phyloP scores from a whole-genome alignment of 2,113 vertebrate species.

The Ptilonorhynchus violaceus region DNA sequence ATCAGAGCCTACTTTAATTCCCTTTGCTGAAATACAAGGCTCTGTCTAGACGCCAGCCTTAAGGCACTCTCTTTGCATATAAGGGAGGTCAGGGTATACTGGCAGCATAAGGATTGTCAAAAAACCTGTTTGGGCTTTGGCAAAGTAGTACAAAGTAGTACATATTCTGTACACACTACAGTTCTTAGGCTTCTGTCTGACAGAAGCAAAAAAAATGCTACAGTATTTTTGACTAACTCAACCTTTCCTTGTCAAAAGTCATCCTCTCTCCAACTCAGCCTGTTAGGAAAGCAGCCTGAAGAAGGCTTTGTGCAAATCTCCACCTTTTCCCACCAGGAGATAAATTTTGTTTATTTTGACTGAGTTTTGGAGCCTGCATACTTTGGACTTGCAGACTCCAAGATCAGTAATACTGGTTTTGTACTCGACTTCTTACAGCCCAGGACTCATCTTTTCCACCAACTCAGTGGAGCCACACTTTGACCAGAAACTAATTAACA shows the following conservation, averaged over 20 bases:
- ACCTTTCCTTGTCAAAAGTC: constrained; percentile 1
- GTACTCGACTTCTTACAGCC: neutral
- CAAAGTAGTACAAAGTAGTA: constrained; percentile 3
- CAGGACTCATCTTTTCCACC: neutral
- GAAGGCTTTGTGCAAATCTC: neutral
- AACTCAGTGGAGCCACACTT: neutral
- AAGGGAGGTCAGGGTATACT: neutral
- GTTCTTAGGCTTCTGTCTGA: neutral
- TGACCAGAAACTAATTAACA: neutral
- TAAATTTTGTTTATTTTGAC: neutral
- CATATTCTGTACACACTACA: neutral
- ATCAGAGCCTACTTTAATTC: neutral
- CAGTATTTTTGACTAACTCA: neutral
- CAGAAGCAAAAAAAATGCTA: neutral
- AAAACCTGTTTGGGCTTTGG: constrained; percentile 45
- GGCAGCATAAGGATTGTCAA: constrained; percentile 7
- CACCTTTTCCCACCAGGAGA: neutral
- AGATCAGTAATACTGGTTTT: neutral
- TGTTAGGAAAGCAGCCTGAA: neutral
- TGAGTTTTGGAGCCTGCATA: neutral
- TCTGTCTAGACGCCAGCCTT: constrained; percentile 44
- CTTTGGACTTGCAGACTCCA: neutral
- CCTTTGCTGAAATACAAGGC: neutral
- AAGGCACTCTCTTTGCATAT: constrained; percentile 2
- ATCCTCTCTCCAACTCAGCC: neutral